These are phyloP conservation scores for Trachelus stipa DNA, from an alignment of 2,888 invertebrate species.

Conservation along the genomic window DNA sequence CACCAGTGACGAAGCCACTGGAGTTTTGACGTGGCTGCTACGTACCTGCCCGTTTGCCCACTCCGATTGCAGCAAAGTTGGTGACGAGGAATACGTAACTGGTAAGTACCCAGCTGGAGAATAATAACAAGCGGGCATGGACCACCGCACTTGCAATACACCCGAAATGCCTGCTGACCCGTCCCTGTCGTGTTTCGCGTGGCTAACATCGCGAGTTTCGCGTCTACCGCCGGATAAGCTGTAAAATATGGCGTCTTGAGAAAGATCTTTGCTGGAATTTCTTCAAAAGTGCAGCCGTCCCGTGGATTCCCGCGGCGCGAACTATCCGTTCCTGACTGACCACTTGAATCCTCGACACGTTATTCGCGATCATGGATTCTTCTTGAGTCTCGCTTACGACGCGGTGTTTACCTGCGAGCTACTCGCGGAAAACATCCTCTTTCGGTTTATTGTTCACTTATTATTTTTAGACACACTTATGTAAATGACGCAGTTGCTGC, in stretches of 20 bases:
- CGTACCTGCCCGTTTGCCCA: conserved; percentile 93
- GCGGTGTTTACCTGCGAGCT: conserved; percentile 20
- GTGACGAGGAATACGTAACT: conserved; percentile 97
- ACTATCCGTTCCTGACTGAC: neutral
- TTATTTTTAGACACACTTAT: conserved; percentile 60
- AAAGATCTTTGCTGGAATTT: conserved; percentile 62
- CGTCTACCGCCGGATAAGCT: conserved; percentile 44
- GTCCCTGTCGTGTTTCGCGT: conserved; percentile 37
- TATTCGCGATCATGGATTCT: neutral
- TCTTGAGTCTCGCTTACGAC: neutral
- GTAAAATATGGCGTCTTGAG: conserved; percentile 57
- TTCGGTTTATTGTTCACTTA: conserved; percentile 48
- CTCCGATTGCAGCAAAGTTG: conserved; percentile 93
- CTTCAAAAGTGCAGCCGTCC: conserved; percentile 58
- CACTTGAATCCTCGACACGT: neutral
- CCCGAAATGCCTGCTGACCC: conserved; percentile 36
- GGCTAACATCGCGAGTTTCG: conserved; percentile 31
- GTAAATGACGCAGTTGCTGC: conserved; percentile 59
- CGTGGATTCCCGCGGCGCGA: neutral
- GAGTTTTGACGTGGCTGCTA: conserved; percentile 93
- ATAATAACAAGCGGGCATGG: conserved; percentile 72
- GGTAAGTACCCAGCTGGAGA: conserved; percentile 82
- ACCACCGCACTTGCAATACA: conserved; percentile 55
- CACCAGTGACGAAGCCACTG: conserved; percentile 86
- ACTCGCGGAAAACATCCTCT: conserved; percentile 12